These are phyloP conservation scores for Dasyprocta punctata DNA, from an alignment of 2,113 vertebrate species.

Conservation along the genomic window DNA sequence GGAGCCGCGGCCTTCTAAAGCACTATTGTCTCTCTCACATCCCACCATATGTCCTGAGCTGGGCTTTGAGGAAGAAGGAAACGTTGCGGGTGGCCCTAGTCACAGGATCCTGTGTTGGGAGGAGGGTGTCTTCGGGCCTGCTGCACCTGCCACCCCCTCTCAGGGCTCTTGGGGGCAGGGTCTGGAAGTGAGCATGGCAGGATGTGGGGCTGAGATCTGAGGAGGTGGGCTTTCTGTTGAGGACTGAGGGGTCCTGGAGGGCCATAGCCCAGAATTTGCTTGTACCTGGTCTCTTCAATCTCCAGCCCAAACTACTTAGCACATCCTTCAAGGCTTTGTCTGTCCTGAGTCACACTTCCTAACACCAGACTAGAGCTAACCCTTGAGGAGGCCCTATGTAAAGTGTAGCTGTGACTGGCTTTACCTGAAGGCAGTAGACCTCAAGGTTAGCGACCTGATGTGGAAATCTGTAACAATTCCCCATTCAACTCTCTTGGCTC, in stretches of 20 bases:
- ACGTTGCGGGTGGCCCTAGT: neutral
- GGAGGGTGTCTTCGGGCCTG: neutral
- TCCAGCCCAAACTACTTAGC: neutral
- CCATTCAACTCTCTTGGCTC: neutral
- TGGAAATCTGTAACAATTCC: neutral
- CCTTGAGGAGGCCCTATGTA: neutral
- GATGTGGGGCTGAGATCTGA: neutral
- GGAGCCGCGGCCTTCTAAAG: neutral
- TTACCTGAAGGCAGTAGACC: neutral
- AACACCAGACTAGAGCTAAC: neutral
- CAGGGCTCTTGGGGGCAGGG: neutral
- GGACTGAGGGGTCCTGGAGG: rapidly evolving
- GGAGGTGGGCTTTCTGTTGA: neutral
- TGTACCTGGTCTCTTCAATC: neutral
- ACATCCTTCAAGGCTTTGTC: neutral
- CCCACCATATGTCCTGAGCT: neutral
- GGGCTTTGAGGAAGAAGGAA: neutral
- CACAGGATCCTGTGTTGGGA: rapidly evolving
- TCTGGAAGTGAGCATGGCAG: neutral
- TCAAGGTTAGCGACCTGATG: neutral
- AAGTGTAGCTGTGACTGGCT: rapidly evolving
- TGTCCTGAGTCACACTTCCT: neutral
- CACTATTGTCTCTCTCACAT: neutral
- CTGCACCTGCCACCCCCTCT: neutral
- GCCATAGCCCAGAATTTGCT: neutral